Percentiles rank a stretch among this genome's conserved stretches.
These are phyloP conservation scores for Enteromius treurensis DNA, from an alignment of 2,797 vertebrate genomes.

Conservation along the genomic window DNA sequence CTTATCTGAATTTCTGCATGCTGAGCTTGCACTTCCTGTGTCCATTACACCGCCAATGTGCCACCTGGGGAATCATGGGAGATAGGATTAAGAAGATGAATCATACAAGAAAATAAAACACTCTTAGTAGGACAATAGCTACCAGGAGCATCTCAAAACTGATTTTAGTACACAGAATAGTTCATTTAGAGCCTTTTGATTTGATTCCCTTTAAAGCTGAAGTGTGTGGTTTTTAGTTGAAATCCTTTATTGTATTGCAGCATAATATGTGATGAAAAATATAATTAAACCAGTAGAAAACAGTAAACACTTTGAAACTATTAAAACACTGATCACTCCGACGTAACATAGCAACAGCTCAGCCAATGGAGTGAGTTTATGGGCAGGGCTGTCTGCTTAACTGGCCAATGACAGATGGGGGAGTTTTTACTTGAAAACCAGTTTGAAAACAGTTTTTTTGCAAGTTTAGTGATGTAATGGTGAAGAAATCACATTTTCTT, in stretches of 20 bases:
- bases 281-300: neutral
- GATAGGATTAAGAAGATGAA: conserved; percentile 44
- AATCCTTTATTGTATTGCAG: neutral
- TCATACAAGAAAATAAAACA: conserved; percentile 34
- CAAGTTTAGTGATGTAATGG: neutral
- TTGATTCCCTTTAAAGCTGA: conserved; percentile 11
- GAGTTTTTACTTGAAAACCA: neutral
- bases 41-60: conserved; percentile 39
- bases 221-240: neutral
- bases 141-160: conserved; percentile 13
- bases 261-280: conserved; percentile 5
- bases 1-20: conserved; percentile 61
- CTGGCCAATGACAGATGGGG: neutral
- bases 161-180: neutral
- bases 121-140: conserved; percentile 25
- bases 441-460: neutral
- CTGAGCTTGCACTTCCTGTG: conserved; percentile 61
- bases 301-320: neutral
- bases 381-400: neutral
- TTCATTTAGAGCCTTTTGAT: conserved; percentile 4
- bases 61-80: conserved; percentile 53
- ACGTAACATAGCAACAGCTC: neutral
- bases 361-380: neutral
- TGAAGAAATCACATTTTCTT: neutral
- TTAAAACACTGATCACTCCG: neutral